Evolutionary conservation across 2,113 vertebrate species (phyloP), one percentile per base, ranked within the genome.

Genomic region (Lophotis ruficrista): DNA sequence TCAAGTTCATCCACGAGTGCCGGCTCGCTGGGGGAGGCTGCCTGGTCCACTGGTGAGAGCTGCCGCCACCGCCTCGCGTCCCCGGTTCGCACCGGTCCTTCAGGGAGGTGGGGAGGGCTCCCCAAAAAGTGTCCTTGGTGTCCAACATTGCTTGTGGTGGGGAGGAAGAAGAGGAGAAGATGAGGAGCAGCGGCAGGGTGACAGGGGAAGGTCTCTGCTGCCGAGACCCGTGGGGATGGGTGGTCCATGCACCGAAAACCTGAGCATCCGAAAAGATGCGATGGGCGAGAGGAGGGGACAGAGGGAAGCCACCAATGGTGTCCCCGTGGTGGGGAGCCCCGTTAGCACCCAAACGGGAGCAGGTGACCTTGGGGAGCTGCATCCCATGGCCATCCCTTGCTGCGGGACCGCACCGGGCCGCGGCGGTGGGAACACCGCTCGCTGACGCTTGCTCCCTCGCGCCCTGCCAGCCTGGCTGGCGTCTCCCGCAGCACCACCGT

Each of bases 401-500:
- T 31, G 10, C 0, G n/a, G 38, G 51, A 45, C 15, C 2, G 1
- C 28, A 6, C 17, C 65, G 35, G 5, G 5, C 13, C 51, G 18
- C n/a, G 0, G 2, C 1, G 9, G 35, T 38, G 62, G 47, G 18
- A 66, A 18, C 12, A 7, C 12, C 38, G 24, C 11, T 20, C 41
- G 47, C 47, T 85, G 53, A 84, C 0, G 0, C 8, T 2, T 2
- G 33, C 50, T 57, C 43, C n/a, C 41, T 6, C 0, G 3, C 1
- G 0, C 45, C 0, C 0, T 1, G 1, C 15, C 95, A 99, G 99
- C 93, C 98, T 99, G 91, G 99, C 99, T 2, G 99, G 99, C 33
- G 98, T 99, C 43, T 99, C 99, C 27, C 98, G 99, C 91, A 99
- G 99, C 94, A 98, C 98, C 50, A 99, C 99, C 3, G 38, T 99